phyloP scores from a whole-genome alignment of 2,113 vertebrate species.

The Poeciliopsis prolifica region DNA sequence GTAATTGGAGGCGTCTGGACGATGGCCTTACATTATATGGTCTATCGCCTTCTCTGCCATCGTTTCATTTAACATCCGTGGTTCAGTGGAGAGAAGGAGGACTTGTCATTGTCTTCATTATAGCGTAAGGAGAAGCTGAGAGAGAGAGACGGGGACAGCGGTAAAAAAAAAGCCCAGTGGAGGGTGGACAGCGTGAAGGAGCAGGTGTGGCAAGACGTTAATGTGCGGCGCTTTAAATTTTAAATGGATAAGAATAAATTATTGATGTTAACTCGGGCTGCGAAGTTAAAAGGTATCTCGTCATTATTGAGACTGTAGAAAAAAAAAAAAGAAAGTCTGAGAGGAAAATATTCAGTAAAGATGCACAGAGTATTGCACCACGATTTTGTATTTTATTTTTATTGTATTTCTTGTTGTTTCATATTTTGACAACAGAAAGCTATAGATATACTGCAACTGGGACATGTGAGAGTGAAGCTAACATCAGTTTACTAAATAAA shows the following conservation, averaged over 20 bases:
- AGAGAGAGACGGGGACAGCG: not conserved
- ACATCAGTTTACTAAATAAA: not conserved
- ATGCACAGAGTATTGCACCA: slow-evolving; percentile 21
- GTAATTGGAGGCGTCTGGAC: slow-evolving; percentile 73
- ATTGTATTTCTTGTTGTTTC: slow-evolving; percentile 4
- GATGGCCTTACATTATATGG: slow-evolving; percentile 72
- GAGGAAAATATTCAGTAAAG: slow-evolving; percentile 50
- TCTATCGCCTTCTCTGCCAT: slow-evolving; percentile 69
- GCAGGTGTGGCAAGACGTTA: slow-evolving; percentile 81
- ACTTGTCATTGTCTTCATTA: slow-evolving; percentile 70
- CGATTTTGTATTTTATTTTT: not conserved
- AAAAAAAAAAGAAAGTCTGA: slow-evolving; percentile 38
- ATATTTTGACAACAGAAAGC: not conserved
- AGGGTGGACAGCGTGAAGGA: slow-evolving; percentile 78
- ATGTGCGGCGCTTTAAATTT: slow-evolving; percentile 85
- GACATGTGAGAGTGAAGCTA: no score
- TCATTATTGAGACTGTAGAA: slow-evolving; percentile 72
- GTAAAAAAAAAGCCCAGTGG: slow-evolving; percentile 39
- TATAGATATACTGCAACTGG: no score
- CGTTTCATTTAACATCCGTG: slow-evolving; percentile 76
- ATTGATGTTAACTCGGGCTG: slow-evolving; percentile 81
- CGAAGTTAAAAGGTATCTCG: slow-evolving; percentile 84
- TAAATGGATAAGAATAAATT: slow-evolving; percentile 81
- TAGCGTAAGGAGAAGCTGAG: slow-evolving; percentile 7
- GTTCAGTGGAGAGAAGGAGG: slow-evolving; percentile 63